Base-by-base conservation (phyloP, 2,113 vertebrate species). In the Hyperopisus bebe region DNA sequence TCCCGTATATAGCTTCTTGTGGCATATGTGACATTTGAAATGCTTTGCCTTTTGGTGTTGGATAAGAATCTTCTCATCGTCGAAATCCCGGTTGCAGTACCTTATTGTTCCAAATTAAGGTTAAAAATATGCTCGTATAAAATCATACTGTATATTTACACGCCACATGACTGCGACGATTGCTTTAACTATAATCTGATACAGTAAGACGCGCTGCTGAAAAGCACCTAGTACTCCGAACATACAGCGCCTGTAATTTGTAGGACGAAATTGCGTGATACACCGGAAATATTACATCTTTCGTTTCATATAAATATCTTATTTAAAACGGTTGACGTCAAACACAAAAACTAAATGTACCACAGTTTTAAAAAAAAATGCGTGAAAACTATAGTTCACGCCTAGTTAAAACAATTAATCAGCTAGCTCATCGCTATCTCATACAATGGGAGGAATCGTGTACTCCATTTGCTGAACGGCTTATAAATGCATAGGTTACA, bases 1-100 rank as follows among this genome's bases (percentile, higher is more conserved):
- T 83, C 98, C 98, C 53, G 98, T 99, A 89, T 99, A 99, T 58
- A 99, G 92, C 90, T 99, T 99, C 93, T 99, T 99, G 93, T 99
- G 98, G 94, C 98, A 99, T 94, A 99, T 99, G 88, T 99, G 98
- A 90, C 98, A 99, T 95, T 99, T 99, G 93, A 99, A 99, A 96
- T 99, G 98, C 92, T 99, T 99, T 55, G 98, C 98, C 95, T 99
- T 99, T 93, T 99, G 98, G 91, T 99, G 98, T 92, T 99, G 98
- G 93, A 99, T 99, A 88, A 99, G 97, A 88, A 99, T 99, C 94
- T 99, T 99, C 93, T 99, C 98, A 92, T 99, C 98, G 90, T 99
- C 98, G 93, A 99, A 99, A 94, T 99, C 98, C 93, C 98, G 97
- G 93, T 99, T 99, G 91, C 98, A 99, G 87, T 99, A 99, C 98